A percentile compares a stretch with the other conserved stretches of the same genome.
Conservation (phyloP, 2,113 vertebrate genomes). For the Acanthisitta chloris region DNA sequence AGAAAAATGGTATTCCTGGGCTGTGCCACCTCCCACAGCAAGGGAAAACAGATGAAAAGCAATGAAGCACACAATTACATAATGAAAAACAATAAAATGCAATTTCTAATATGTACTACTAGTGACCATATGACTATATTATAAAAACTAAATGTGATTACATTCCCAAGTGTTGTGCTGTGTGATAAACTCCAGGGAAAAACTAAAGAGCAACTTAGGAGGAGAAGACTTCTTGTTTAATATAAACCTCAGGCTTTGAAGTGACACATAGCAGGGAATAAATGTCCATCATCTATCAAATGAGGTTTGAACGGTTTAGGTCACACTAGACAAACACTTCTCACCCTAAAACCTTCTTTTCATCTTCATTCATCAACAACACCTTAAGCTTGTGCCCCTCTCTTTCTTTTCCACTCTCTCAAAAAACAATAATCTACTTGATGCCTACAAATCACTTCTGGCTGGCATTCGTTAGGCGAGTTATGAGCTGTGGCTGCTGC, state of each 20-base stretch:
- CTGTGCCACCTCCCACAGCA: conserved; percentile 62
- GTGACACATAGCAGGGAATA: conserved; percentile 40
- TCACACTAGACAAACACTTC: conserved; percentile 48
- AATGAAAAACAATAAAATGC: conserved; percentile 79
- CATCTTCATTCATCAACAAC: conserved; percentile 49
- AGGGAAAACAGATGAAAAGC: conserved; percentile 59
- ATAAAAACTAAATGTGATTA: conserved; percentile 73
- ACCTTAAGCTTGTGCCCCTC: conserved; percentile 40
- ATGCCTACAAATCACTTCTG: conserved; percentile 55
- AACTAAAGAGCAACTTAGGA: not conserved
- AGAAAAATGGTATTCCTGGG: conserved; percentile 31
- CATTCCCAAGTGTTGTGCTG: conserved; percentile 35
- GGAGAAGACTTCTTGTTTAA: conserved; percentile 44
- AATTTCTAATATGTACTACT: conserved; percentile 50
- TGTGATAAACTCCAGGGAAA: conserved; percentile 39
- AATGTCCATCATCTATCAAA: conserved; percentile 57
- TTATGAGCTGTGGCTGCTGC: conserved; percentile 48
- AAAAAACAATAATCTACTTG: conserved; percentile 50
- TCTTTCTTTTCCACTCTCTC: conserved; percentile 14
- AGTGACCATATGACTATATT: conserved; percentile 68
- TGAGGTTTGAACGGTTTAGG: conserved; percentile 39
- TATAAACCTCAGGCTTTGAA: conserved; percentile 42
- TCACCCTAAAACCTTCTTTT: conserved; percentile 49
- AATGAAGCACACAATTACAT: conserved; percentile 73
- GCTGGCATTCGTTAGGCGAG: conserved; percentile 31